phyloP scores from a whole-genome alignment of 2,113 vertebrate genomes.

The Pseudorectes ferrugineus region DNA sequence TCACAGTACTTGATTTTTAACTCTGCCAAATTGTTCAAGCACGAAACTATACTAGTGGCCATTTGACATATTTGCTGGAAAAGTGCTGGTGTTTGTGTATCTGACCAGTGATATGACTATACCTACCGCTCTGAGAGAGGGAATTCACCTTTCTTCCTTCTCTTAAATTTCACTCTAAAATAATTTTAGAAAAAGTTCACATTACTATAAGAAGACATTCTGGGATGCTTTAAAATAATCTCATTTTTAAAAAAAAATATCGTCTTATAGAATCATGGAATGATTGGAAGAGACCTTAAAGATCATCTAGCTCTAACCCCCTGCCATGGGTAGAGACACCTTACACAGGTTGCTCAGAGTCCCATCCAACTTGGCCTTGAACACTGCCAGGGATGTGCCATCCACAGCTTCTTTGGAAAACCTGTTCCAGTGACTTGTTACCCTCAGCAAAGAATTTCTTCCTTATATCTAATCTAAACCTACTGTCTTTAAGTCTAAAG shows the following conservation, averaged over 20 bases:
- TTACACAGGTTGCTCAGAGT: neutral
- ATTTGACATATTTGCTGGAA: neutral
- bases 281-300: neutral
- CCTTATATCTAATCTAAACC: neutral
- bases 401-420: neutral
- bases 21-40: neutral
- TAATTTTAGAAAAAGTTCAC: neutral
- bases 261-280: neutral
- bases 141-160: neutral
- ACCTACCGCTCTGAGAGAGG: neutral
- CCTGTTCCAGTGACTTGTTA: neutral
- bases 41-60: neutral
- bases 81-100: neutral
- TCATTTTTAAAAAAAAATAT: neutral
- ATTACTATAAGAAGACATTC: neutral
- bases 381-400: too few relatives aligned
- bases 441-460: neutral
- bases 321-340: neutral
- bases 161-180: neutral
- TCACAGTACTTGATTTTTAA: neutral
- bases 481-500: neutral
- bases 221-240: neutral
- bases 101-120: neutral
- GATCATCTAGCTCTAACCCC: neutral
- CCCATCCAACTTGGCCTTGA: neutral